Percentiles rank a stretch among this genome's conserved stretches.
phyloP scores from a whole-genome alignment of 2,888 invertebrate genomes.

The Chymomyza amoena region DNA sequence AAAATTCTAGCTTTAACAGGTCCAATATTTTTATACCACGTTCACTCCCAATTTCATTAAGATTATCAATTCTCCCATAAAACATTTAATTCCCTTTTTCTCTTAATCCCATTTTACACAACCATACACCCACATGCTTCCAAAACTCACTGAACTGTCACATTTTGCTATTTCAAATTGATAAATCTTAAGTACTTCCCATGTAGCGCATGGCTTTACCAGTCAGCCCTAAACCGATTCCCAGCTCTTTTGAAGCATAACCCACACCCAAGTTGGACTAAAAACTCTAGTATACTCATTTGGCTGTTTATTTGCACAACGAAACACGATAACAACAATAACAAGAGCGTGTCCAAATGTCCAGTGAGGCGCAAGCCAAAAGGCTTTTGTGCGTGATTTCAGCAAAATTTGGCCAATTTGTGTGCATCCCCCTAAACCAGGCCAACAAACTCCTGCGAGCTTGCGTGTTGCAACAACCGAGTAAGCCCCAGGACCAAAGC shows the following conservation, averaged over 20 bases:
- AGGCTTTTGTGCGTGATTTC: slow-evolving; percentile 62
- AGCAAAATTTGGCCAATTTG: slow-evolving; percentile 75
- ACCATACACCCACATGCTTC: background rate
- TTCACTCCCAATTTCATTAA: too few species aligned
- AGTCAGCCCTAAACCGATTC: background rate
- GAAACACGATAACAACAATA: slow-evolving; percentile 67
- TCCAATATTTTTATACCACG: too few species aligned
- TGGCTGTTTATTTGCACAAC: slow-evolving; percentile 71
- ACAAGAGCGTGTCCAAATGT: slow-evolving; percentile 52
- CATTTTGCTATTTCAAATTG: slow-evolving; percentile 3
- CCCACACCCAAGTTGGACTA: background rate
- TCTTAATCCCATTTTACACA: too few species aligned
- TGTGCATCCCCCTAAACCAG: background rate
- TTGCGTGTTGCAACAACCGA: background rate
- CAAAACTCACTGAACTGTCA: slow-evolving; percentile 6
- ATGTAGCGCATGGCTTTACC: slow-evolving; percentile 8
- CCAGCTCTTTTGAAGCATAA: background rate
- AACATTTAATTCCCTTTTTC: too few species aligned
- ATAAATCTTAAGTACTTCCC: background rate
- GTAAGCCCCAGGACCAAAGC: background rate
- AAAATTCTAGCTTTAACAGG: too few species aligned
- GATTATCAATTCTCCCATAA: too few species aligned
- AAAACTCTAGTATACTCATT: slow-evolving; percentile 44
- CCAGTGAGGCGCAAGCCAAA: slow-evolving; percentile 16
- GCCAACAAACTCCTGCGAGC: background rate